Base-by-base conservation (phyloP, 2,113 vertebrate genomes). In the Lophius piscatorius region DNA sequence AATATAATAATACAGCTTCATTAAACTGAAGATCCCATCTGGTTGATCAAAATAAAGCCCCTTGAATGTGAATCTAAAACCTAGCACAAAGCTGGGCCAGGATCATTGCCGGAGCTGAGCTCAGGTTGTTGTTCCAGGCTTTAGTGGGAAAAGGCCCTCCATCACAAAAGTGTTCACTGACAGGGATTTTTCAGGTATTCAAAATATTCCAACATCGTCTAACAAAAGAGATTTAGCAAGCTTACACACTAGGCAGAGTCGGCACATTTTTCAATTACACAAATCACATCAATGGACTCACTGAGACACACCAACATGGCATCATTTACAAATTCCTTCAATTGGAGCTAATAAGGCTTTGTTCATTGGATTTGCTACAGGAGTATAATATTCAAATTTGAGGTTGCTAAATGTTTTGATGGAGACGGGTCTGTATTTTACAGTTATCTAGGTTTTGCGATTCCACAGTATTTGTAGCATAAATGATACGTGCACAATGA, bases 191-290 rank as follows among this genome's bases (percentile, higher is more conserved):
- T 83, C 79, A 73, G 16, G 60, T 64, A 48, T 57, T 83, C 87
- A 80, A 87, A 74, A 68, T 72, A 70, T 76, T 81, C 58, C 84
- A 55, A 78, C 82, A 86, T 80, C 83, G 64, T 33, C 50, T 29
- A 76, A 89, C 84, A 87, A 90, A 88, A 63, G 86, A 86, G 80
- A 80, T 84, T 87, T 70, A 88, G 68, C 20, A 52, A 76, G 80
- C 86, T 83, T 78, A 83, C 61, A 64, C 72, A 69, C 72, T 63
- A 78, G 73, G 67, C 59, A 80, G 64, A 61, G 62, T 84, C 76
- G 77, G 82, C 86, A 87, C 87, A 88, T 90, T 89, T 87, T 86
- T 64, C 50, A 68, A 55, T 85, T 74, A 80, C 74, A 70, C 67
- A 79, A 36, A 77, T 74, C 47, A 74, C 59, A 75, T 82, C 76